Conservation (phyloP, 2,888 invertebrate genomes). For the Nasonovia ribisnigri region DNA sequence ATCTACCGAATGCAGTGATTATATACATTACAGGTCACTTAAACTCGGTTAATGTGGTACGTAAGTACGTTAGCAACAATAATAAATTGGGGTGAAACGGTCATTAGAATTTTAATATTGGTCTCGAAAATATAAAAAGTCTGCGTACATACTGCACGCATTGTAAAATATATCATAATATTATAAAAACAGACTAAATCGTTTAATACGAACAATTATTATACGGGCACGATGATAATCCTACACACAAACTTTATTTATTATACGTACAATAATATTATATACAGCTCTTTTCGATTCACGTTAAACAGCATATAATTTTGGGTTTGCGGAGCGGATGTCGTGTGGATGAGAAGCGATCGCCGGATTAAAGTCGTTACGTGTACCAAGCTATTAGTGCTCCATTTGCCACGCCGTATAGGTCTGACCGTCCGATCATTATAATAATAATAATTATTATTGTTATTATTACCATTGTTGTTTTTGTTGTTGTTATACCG, state of each 20-base stretch:
- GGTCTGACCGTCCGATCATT: not conserved
- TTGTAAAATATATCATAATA: not conserved
- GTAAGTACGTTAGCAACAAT: not conserved
- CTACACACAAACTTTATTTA: not conserved
- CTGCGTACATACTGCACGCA: not conserved
- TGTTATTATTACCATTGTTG: not conserved
- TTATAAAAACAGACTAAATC: not conserved
- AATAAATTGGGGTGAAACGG: not conserved
- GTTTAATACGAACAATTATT: not conserved
- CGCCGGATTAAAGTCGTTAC: not conserved
- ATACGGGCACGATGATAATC: not conserved
- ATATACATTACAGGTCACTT: not conserved
- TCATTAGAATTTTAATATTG: not conserved
- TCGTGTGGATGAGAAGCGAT: not conserved
- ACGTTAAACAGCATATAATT: conserved; percentile 3
- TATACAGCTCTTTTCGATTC: not conserved
- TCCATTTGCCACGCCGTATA: not conserved
- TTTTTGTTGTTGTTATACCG: not conserved
- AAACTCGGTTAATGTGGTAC: not conserved
- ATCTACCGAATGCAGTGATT: not conserved
- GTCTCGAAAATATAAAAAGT: not conserved
- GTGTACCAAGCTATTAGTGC: not conserved
- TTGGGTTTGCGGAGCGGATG: not conserved
- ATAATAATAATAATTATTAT: not conserved
- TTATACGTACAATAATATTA: not conserved